Evolutionary conservation across 2,888 invertebrate genomes (phyloP).

Genomic region (Oscheius sp.): DNA sequence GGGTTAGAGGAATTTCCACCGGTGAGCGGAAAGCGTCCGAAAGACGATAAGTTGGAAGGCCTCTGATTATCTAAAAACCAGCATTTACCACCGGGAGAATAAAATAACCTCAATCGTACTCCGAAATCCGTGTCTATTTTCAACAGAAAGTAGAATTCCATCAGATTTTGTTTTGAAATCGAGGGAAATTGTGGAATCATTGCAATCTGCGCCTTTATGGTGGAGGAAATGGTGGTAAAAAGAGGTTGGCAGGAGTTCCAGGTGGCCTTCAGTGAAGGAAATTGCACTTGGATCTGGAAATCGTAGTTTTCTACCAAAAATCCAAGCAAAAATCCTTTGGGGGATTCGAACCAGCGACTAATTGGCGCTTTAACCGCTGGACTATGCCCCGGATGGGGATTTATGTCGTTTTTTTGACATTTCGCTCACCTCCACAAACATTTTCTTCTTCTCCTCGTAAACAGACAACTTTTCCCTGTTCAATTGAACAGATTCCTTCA

Average conservation of each 20-base stretch:
- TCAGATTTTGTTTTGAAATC: constrained; percentile 19
- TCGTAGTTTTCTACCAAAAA: not conserved
- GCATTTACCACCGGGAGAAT: too few species aligned
- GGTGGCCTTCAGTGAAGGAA: constrained; percentile 6
- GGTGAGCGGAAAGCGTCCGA: constrained; percentile 29
- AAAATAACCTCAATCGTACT: constrained; percentile 22
- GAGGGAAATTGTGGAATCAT: constrained; percentile 13
- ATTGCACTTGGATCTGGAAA: constrained; percentile 9
- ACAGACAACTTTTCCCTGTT: constrained; percentile 13
- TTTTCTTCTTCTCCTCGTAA: constrained; percentile 7
- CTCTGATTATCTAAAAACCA: constrained; percentile 3
- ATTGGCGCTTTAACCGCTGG: too few species aligned
- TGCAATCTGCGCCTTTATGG: not conserved
- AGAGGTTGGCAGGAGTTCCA: constrained; percentile 14
- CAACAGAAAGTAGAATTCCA: constrained; percentile 1
- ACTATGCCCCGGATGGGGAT: too few species aligned
- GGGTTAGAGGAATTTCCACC: constrained; percentile 29
- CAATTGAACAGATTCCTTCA: constrained; percentile 1
- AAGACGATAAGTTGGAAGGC: constrained; percentile 8
- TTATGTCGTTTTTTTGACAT: too few species aligned
- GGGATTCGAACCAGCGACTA: too few species aligned
- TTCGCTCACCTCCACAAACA: constrained; percentile 3
- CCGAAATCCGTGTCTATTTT: constrained; percentile 1
- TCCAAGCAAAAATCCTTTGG: too few species aligned
- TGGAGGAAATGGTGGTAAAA: not conserved